Evolutionary conservation across 1,140 invertebrate genomes (phyloP).

Genomic region (Adelges cooleyi): DNA sequence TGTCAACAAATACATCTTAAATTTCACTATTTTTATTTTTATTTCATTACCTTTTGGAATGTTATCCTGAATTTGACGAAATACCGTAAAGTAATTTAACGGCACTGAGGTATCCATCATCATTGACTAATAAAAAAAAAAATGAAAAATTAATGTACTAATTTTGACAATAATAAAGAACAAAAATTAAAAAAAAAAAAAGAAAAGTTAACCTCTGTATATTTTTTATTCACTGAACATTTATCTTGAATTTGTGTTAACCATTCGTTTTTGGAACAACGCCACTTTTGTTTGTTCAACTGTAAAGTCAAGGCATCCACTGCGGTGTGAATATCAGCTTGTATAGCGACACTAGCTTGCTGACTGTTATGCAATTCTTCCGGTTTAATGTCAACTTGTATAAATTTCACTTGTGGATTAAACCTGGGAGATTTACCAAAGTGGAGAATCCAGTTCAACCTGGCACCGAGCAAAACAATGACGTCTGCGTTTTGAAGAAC

Average conservation of each 20-base stretch:
- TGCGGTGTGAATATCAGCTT: constrained; percentile 65
- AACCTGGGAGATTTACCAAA: constrained; percentile 85
- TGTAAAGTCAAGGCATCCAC: constrained; percentile 45
- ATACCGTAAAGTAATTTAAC: constrained; percentile 87
- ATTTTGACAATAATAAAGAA: too few species aligned
- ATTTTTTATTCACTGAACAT: constrained; percentile 44
- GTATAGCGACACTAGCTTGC: constrained; percentile 55
- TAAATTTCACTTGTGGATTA: constrained; percentile 68
- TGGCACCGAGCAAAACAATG: constrained; percentile 74
- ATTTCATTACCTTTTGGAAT: constrained; percentile 53
- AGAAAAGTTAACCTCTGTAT: constrained; percentile 46
- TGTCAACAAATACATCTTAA: neutral
- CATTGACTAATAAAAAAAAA: constrained; percentile 32
- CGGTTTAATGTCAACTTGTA: constrained; percentile 80
- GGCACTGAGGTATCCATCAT: constrained; percentile 52
- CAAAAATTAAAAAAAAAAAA: too few species aligned
- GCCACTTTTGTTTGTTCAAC: constrained; percentile 37
- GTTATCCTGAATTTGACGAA: constrained; percentile 60
- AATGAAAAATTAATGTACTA: constrained; percentile 5
- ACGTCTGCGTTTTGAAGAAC: constrained; percentile 81
- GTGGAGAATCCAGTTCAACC: constrained; percentile 96
- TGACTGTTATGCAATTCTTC: constrained; percentile 90
- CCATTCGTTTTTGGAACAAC: constrained; percentile 44
- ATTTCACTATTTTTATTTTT: too few species aligned
- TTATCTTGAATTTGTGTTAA: constrained; percentile 46